phyloP scores from a whole-genome alignment of 2,113 vertebrate species.

The Tympanuchus pallidicinctus region DNA sequence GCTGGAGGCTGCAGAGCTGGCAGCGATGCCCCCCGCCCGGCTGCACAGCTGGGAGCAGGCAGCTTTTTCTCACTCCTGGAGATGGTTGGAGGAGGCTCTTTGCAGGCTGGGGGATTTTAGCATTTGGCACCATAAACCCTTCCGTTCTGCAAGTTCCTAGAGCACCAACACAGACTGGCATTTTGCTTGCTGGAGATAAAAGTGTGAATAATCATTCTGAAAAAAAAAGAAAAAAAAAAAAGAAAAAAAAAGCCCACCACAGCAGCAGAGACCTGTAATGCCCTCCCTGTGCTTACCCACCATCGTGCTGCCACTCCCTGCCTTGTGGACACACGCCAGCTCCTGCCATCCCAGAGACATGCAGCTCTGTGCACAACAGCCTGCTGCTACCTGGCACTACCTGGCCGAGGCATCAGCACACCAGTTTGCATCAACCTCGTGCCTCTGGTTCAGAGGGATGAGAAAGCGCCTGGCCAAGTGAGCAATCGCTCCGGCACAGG shows the following conservation, averaged over 20 bases:
- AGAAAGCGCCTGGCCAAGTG: background rate
- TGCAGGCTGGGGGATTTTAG: background rate
- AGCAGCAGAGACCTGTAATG: background rate
- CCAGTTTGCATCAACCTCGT: background rate
- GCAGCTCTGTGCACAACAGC: accelerated
- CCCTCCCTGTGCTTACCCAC: background rate
- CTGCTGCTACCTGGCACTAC: background rate
- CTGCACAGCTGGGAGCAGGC: background rate
- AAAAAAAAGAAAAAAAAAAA: background rate
- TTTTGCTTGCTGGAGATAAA: background rate
- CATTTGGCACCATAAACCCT: conserved; percentile 15
- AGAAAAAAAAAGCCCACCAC: background rate
- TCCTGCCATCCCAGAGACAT: background rate
- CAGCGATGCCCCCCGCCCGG: background rate
- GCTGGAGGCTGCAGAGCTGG: background rate
- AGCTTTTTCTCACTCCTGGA: background rate
- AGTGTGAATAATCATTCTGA: background rate
- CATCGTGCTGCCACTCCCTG: accelerated
- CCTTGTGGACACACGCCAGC: accelerated
- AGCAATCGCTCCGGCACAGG: background rate
- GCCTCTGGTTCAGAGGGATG: background rate
- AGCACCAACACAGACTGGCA: background rate
- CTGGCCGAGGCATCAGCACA: conserved; percentile 21
- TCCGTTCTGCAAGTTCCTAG: background rate
- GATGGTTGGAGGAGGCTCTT: background rate